phyloP scores from a whole-genome alignment of 2,888 invertebrate species.

The Sisyra nigra region DNA sequence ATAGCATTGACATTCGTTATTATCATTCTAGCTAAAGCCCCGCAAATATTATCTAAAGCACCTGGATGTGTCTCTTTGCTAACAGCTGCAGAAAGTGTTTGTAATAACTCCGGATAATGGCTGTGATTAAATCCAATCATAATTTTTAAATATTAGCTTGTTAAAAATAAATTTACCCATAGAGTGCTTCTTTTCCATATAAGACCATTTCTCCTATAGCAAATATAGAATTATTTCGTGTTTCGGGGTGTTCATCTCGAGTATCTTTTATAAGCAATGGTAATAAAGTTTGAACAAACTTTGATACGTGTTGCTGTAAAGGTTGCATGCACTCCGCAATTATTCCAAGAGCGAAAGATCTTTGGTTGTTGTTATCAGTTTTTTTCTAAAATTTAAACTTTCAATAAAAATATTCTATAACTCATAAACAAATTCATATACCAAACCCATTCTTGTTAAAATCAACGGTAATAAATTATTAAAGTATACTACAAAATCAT shows the following conservation, averaged over 20 bases:
- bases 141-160: not conserved
- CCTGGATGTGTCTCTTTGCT: constrained; percentile 44
- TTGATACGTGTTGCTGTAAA: constrained; percentile 34
- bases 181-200: constrained; percentile 44
- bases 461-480: constrained; percentile 43
- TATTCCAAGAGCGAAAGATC: constrained; percentile 56
- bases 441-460: constrained; percentile 43
- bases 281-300: constrained; percentile 42
- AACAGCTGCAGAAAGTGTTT: constrained; percentile 47
- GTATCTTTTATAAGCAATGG: constrained; percentile 43
- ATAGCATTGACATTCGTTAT: constrained; percentile 42
- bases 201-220: constrained; percentile 58
- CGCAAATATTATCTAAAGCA: constrained; percentile 62
- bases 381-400: constrained; percentile 34
- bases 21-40: constrained; percentile 58
- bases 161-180: constrained; percentile 25
- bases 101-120: constrained; percentile 46
- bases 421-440: constrained; percentile 4
- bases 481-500: constrained; percentile 51
- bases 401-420: constrained; percentile 6
- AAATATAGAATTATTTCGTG: constrained; percentile 60
- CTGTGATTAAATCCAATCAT: constrained; percentile 21
- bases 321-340: constrained; percentile 55
- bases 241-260: constrained; percentile 47
- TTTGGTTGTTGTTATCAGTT: constrained; percentile 43